These are phyloP conservation scores for Plectus sambesii DNA, from an alignment of 1,140 invertebrate species.

Conservation along the genomic window DNA sequence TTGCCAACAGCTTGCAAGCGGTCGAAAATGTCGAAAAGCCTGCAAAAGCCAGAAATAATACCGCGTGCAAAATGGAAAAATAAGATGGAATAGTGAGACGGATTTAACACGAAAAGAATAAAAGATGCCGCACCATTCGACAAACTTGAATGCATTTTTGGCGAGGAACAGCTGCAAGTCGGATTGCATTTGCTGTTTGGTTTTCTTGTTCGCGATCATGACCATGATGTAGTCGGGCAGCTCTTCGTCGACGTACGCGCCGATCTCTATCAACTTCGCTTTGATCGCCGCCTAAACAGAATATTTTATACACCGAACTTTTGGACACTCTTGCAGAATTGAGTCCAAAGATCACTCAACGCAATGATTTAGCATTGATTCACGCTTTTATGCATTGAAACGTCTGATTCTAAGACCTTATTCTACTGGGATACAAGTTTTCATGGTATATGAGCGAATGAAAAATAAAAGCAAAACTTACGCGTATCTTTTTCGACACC, in stretches of 20 bases:
- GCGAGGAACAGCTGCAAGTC: slow-evolving; percentile 77
- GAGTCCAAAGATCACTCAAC: no score
- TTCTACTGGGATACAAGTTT: no score
- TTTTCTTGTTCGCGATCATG: slow-evolving; percentile 87
- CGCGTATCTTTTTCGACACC: no score
- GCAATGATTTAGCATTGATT: no score
- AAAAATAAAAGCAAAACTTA: no score
- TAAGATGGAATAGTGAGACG: no score
- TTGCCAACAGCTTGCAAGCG: slow-evolving; percentile 5
- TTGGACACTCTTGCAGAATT: no score
- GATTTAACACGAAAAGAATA: not conserved
- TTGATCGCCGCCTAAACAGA: slow-evolving; percentile 75
- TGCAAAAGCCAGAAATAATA: not conserved
- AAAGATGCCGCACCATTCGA: slow-evolving; percentile 60
- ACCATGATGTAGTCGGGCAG: slow-evolving; percentile 92
- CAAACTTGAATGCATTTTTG: slow-evolving; percentile 70
- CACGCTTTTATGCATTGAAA: no score
- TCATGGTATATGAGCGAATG: no score
- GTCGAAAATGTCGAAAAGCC: slow-evolving; percentile 19
- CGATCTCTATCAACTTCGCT: slow-evolving; percentile 79
- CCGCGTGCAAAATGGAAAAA: not conserved
- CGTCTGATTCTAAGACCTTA: no score
- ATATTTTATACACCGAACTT: no score
- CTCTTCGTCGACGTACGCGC: slow-evolving; percentile 78
- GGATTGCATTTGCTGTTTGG: slow-evolving; percentile 75